Percentiles rank a stretch among this genome's conserved stretches.
phyloP scores from a whole-genome alignment of 2,888 invertebrate species.

The Amiota minor region DNA sequence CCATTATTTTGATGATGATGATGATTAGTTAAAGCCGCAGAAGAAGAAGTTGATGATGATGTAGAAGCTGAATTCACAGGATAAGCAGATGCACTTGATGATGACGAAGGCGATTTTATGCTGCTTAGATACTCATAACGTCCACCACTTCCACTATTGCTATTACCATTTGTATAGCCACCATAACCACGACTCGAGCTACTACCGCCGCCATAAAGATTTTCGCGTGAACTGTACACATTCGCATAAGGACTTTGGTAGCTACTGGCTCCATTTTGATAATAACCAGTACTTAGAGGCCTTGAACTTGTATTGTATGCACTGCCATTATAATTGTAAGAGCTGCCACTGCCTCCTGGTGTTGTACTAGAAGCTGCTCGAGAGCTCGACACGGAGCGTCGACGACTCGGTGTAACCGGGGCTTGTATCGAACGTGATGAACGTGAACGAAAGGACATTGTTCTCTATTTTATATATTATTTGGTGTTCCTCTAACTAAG shows the following conservation, averaged over 20 bases:
- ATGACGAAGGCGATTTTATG: constrained; percentile 41
- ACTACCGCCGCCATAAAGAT: constrained; percentile 64
- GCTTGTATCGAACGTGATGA: constrained; percentile 68
- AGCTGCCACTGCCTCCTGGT: constrained; percentile 41
- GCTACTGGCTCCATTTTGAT: constrained; percentile 56
- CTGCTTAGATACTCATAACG: constrained; percentile 31
- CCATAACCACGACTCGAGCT: constrained; percentile 52
- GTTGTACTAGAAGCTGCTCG: constrained; percentile 64
- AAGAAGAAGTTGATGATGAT: constrained; percentile 23
- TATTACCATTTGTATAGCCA: constrained; percentile 64
- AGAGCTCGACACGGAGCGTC: constrained; percentile 76
- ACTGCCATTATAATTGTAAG: constrained; percentile 52
- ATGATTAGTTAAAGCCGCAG: constrained; percentile 46
- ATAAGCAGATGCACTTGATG: constrained; percentile 40
- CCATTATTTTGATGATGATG: constrained; percentile 47
- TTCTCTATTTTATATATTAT: no score
- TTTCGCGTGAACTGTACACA: constrained; percentile 71
- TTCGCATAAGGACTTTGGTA: constrained; percentile 72
- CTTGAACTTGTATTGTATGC: constrained; percentile 53
- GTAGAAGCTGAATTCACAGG: constrained; percentile 10
- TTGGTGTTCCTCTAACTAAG: neutral
- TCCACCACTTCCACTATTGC: constrained; percentile 15
- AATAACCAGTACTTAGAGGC: constrained; percentile 71
- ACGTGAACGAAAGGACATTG: constrained; percentile 74
- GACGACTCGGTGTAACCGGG: constrained; percentile 71